These are phyloP conservation scores for Scytalopus superciliaris DNA, from an alignment of 2,113 vertebrate species.

Conservation along the genomic window DNA sequence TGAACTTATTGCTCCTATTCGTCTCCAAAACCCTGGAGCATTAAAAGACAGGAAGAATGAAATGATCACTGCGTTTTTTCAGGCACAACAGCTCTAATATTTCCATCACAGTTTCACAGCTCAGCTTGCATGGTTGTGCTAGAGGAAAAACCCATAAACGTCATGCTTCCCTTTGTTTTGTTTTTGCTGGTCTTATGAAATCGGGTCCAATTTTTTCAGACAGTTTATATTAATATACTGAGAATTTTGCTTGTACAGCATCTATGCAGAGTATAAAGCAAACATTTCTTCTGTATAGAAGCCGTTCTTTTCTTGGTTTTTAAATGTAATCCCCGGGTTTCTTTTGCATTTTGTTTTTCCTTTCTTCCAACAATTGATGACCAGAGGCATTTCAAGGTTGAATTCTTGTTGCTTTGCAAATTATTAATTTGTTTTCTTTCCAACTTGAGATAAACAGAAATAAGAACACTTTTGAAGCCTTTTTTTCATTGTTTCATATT, in stretches of 20 bases:
- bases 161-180: constrained; percentile 74
- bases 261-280: constrained; percentile 32
- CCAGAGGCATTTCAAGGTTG: constrained; percentile 50
- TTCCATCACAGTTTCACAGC: constrained; percentile 84
- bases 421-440: constrained; percentile 40
- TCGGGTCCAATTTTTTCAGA: constrained; percentile 48
- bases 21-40: constrained; percentile 96
- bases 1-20: constrained; percentile 99
- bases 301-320: constrained; percentile 33
- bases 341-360: constrained; percentile 16
- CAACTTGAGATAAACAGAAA: constrained; percentile 19
- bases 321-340: constrained; percentile 4
- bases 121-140: constrained; percentile 69
- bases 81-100: constrained; percentile 87
- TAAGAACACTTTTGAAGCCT: not conserved
- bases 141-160: constrained; percentile 57
- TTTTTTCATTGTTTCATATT: not conserved
- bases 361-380: constrained; percentile 40
- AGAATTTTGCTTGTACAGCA: constrained; percentile 65
- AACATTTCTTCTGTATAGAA: constrained; percentile 32
- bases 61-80: constrained; percentile 90
- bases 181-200: constrained; percentile 68
- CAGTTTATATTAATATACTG: constrained; percentile 69
- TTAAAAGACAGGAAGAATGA: constrained; percentile 90
- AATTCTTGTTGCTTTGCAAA: constrained; percentile 22